phyloP scores from a whole-genome alignment of 2,888 invertebrate genomes.

The Allacma fusca region DNA sequence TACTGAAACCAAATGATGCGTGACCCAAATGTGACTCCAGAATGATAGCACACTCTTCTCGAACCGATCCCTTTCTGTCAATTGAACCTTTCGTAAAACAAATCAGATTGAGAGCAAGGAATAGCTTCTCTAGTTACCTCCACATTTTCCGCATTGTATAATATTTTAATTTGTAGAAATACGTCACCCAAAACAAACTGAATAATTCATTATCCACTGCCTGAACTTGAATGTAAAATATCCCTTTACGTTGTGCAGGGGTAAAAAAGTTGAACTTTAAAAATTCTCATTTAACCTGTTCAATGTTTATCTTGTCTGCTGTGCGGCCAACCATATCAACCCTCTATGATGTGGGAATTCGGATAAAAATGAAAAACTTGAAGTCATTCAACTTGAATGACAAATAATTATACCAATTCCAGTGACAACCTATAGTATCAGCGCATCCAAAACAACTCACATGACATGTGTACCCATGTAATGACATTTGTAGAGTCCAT shows the following conservation, averaged over 20 bases:
- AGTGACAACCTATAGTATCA: not conserved
- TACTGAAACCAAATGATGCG: no score
- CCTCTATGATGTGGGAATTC: not conserved
- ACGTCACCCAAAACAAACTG: not conserved
- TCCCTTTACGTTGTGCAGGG: not conserved
- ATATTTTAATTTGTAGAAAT: no score
- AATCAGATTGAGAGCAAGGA: no score
- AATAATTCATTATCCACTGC: not conserved
- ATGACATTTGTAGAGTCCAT: not conserved
- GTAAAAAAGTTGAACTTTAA: constrained; percentile 3
- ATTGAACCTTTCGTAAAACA: no score
- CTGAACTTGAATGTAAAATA: not conserved
- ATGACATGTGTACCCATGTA: not conserved
- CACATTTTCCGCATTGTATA: no score
- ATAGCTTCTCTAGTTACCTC: no score
- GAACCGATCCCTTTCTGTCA: no score
- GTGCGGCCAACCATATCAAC: not conserved
- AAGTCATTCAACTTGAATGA: constrained; percentile 12
- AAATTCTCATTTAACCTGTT: not conserved
- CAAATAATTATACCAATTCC: not conserved
- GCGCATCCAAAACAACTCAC: not conserved
- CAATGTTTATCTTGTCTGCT: not conserved
- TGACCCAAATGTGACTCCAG: no score
- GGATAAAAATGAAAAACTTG: not conserved
- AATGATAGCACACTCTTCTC: no score